These are phyloP conservation scores for Alca torda DNA, from an alignment of 2,797 vertebrate species.

Conservation along the genomic window DNA sequence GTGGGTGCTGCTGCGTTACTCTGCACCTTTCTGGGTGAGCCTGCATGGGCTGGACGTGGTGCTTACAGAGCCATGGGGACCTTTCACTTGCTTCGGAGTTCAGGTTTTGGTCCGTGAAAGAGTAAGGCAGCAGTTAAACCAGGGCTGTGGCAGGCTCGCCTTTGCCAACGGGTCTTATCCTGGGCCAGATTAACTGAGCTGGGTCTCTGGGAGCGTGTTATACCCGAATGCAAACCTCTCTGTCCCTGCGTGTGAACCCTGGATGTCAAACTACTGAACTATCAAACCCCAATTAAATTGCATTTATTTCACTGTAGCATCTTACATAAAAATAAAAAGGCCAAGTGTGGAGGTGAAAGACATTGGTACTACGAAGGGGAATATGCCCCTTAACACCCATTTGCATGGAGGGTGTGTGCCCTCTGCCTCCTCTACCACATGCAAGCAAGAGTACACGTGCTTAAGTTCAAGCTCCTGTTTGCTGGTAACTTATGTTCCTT, in stretches of 20 bases:
- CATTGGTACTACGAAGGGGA: not conserved
- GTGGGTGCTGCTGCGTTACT: not conserved
- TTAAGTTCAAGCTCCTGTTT: not conserved
- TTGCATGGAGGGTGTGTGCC: not conserved
- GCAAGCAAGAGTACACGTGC: not conserved
- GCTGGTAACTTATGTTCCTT: not conserved
- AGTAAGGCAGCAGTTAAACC: not conserved
- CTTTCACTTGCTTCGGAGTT: not conserved
- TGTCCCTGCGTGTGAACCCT: not conserved
- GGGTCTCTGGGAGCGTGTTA: not conserved
- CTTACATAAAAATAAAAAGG: not conserved
- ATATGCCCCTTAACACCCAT: not conserved
- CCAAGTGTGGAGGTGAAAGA: not conserved
- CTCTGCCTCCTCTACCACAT: not conserved
- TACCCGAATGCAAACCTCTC: not conserved
- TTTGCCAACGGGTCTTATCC: not conserved
- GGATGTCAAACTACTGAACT: not conserved
- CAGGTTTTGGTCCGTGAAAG: not conserved
- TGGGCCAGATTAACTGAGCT: not conserved
- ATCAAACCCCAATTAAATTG: not conserved
- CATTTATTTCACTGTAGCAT: not conserved
- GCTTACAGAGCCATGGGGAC: not conserved
- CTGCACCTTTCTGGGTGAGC: not conserved
- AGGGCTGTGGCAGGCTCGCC: not conserved
- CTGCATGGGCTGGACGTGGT: not conserved